A percentile compares a stretch with the other conserved stretches of the same genome.
Conservation (phyloP, 2,113 vertebrate species). For the Mustela nigripes region DNA sequence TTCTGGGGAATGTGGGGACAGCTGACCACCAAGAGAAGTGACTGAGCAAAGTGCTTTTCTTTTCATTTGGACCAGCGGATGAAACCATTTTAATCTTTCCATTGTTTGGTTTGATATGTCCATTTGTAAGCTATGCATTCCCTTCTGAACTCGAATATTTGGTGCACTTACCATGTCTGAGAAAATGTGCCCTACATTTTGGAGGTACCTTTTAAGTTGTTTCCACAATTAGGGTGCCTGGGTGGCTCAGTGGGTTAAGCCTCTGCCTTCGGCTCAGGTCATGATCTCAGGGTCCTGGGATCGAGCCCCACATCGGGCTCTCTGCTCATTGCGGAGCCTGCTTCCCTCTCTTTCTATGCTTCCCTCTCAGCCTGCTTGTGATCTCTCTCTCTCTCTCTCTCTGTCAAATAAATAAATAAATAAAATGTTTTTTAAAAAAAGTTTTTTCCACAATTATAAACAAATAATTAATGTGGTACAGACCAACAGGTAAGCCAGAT, state of each 20-base stretch:
- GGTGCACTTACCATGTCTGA: background rate
- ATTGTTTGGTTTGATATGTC: background rate
- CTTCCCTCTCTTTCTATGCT: no score
- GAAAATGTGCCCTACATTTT: slow-evolving; percentile 21
- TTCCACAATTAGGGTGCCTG: background rate
- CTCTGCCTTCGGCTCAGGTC: no score
- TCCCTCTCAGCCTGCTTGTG: no score
- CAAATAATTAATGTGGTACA: slow-evolving; percentile 40
- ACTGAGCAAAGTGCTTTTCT: background rate
- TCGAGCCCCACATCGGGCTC: no score
- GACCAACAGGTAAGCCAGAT: background rate
- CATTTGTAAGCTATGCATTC: background rate
- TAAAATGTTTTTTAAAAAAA: background rate
- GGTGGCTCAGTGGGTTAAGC: no score
- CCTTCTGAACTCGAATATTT: slow-evolving; percentile 1
- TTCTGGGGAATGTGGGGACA: background rate
- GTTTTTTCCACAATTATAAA: background rate
- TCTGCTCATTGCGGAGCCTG: no score
- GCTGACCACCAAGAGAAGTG: background rate
- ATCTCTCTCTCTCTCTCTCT: no score
- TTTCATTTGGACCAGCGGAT: background rate
- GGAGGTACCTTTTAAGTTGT: background rate
- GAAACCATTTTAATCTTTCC: slow-evolving; percentile 11
- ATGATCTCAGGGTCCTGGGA: no score
- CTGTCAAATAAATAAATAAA: no score